These are phyloP conservation scores for Axis porcinus DNA, from an alignment of 2,113 vertebrate genomes.

Conservation along the genomic window DNA sequence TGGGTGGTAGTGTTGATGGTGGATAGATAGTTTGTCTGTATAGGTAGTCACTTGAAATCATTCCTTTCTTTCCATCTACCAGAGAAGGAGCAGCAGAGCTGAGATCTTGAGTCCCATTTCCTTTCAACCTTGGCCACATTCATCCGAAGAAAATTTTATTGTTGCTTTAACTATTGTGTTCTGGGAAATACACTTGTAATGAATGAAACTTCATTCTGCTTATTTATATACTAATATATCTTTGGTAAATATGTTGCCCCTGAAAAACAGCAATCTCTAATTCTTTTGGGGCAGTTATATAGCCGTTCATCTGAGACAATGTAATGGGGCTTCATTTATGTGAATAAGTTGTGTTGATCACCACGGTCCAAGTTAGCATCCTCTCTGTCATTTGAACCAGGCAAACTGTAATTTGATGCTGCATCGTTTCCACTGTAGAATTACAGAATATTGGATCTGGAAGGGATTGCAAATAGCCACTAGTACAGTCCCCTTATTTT, in stretches of 20 bases:
- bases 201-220: background rate
- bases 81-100: background rate
- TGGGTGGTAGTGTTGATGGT: background rate
- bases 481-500: background rate
- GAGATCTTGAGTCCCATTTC: background rate
- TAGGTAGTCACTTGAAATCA: background rate
- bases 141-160: background rate
- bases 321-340: background rate
- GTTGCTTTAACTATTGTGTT: background rate
- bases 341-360: background rate
- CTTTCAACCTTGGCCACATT: background rate
- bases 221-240: background rate
- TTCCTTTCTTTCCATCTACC: background rate
- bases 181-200: background rate
- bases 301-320: background rate
- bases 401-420: background rate
- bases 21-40: background rate
- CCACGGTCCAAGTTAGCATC: background rate
- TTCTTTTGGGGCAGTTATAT: background rate
- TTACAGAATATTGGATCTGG: background rate
- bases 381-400: background rate
- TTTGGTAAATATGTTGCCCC: background rate
- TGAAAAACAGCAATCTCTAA: background rate
- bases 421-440: background rate
- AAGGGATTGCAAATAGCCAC: background rate